Evolutionary conservation across 2,113 vertebrate genomes (phyloP).

Genomic region (Gavialis gangeticus): DNA sequence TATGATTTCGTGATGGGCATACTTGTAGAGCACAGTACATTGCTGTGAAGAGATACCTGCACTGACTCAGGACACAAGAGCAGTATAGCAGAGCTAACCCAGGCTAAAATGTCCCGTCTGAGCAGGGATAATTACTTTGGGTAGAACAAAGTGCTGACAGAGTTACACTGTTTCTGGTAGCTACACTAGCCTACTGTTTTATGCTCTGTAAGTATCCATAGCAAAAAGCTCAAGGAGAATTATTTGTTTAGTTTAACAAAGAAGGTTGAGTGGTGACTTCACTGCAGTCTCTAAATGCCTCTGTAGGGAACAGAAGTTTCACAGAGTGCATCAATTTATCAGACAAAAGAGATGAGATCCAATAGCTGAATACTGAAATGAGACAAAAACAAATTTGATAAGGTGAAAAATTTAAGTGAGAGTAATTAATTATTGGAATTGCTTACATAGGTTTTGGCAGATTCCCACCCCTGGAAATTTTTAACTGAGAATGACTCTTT

Average conservation of each 20-base stretch:
- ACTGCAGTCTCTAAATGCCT: not conserved
- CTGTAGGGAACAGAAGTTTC: not conserved
- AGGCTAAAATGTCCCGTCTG: too few species aligned
- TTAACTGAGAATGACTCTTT: constrained; percentile 19
- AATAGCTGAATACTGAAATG: constrained; percentile 48
- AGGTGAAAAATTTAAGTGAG: constrained; percentile 20
- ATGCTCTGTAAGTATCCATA: too few species aligned
- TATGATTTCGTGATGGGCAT: too few species aligned
- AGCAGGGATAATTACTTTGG: too few species aligned
- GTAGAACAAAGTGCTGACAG: too few species aligned
- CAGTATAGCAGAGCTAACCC: too few species aligned
- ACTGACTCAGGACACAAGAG: too few species aligned
- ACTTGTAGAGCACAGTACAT: too few species aligned
- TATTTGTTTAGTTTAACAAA: not conserved
- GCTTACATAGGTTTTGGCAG: not conserved
- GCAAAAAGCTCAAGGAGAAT: too few species aligned
- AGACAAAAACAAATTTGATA: not conserved
- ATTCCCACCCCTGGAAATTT: not conserved
- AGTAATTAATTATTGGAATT: not conserved
- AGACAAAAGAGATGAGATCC: constrained; percentile 42
- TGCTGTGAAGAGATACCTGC: too few species aligned
- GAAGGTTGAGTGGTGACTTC: constrained; percentile 5
- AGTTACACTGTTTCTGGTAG: too few species aligned
- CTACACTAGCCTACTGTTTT: too few species aligned
- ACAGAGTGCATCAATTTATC: not conserved